Percentiles rank a stretch among this genome's conserved stretches.
These are phyloP conservation scores for Leucosticte australis DNA, from an alignment of 2,113 vertebrate species.

Conservation along the genomic window DNA sequence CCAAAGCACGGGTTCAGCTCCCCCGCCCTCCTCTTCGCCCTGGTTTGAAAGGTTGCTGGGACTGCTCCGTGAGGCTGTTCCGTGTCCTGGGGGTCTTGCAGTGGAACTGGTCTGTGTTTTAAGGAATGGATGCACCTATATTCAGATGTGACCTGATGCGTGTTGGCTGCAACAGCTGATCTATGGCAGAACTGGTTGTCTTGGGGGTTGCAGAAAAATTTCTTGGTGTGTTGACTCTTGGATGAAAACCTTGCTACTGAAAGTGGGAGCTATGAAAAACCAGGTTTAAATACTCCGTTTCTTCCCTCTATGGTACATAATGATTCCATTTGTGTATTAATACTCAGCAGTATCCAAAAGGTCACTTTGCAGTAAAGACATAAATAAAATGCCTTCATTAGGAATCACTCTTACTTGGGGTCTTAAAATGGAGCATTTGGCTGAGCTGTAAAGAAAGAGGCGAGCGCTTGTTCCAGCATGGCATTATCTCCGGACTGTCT, in stretches of 20 bases:
- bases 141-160: rapidly evolving
- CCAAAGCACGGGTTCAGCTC: rapidly evolving
- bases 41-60: not conserved
- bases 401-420: not conserved
- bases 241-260: rapidly evolving
- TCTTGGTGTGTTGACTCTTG: not conserved
- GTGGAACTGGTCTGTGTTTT: not conserved
- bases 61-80: not conserved
- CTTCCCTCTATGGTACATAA: not conserved
- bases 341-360: not conserved
- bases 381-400: not conserved
- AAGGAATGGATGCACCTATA: rapidly evolving
- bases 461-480: not conserved
- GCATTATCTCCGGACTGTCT: not conserved
- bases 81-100: not conserved
- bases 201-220: not conserved
- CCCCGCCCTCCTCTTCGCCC: rapidly evolving
- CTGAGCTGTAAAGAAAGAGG: not conserved
- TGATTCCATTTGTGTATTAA: not conserved
- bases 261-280: not conserved
- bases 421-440: not conserved
- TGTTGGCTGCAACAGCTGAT: not conserved
- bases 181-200: not conserved
- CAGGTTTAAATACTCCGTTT: not conserved
- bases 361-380: not conserved